phyloP scores from a whole-genome alignment of 1,140 invertebrate genomes.

The Hestina assimilis region DNA sequence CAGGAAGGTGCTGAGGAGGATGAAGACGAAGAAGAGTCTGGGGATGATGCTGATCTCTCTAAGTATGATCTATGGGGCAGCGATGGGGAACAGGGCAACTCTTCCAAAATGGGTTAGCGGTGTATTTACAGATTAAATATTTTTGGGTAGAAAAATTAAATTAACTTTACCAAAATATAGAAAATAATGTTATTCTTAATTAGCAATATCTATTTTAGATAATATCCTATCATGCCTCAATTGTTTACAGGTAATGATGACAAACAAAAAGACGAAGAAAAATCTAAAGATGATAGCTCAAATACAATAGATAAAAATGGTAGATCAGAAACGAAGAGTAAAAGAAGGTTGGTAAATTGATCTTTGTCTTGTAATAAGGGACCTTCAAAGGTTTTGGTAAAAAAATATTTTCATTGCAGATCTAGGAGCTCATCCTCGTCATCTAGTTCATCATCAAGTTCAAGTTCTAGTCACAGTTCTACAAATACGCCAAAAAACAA shows the following conservation, averaged over 20 bases:
- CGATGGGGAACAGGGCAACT: conserved; percentile 62
- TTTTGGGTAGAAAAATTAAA: neutral
- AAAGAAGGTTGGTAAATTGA: conserved; percentile 48
- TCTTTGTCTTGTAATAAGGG: too few species aligned
- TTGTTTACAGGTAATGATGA: conserved; percentile 38
- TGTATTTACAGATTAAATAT: conserved; percentile 8
- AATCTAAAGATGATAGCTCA: conserved; percentile 35
- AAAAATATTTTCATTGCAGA: conserved; percentile 32
- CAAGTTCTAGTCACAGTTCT: conserved; percentile 70
- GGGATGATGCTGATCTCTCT: conserved; percentile 72
- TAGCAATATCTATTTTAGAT: too few species aligned
- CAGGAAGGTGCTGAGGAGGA: conserved; percentile 44
- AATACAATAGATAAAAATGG: conserved; percentile 47
- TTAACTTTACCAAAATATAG: too few species aligned
- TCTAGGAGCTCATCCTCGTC: conserved; percentile 68
- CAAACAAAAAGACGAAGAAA: conserved; percentile 41
- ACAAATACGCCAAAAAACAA: conserved; percentile 60
- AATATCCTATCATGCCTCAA: too few species aligned
- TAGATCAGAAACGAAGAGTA: conserved; percentile 45
- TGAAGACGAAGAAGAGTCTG: conserved; percentile 71
- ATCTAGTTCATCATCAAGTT: conserved; percentile 67
- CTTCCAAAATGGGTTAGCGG: conserved; percentile 55
- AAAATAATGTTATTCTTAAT: too few species aligned
- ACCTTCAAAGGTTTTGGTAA: too few species aligned
- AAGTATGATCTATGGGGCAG: conserved; percentile 77